Evolutionary conservation across 2,888 invertebrate species (phyloP), one percentile per base, ranked within the genome.

Genomic region (Aphidius colemani): DNA sequence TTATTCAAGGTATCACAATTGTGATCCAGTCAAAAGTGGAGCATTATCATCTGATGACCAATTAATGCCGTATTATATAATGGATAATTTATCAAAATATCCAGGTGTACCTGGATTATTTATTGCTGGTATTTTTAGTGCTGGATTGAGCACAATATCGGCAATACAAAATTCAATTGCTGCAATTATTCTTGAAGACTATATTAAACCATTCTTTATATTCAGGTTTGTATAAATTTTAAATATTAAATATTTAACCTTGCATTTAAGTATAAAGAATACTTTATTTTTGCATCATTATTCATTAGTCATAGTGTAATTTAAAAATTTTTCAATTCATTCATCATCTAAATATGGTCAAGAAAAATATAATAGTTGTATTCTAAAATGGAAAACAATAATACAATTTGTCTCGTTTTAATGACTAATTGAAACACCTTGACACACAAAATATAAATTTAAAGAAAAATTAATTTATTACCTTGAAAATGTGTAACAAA

Each of bases 81-180:
- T 91, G 64, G 89, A 91, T 71, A 88, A 87, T 0, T 88, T 95
- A 88, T 87, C 77, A 40, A 64, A 51, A 59, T 75, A 74, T 68
- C 77, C 77, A 10, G 77, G 77, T 53, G 69, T 77, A 39, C 74
- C 77, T 1, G 77, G 77, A 40, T 74, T 77, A 50, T 77, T 77
- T 63, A 71, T 76, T 39, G 77, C 77, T 0, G 77, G 77, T 10
- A 91, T 96, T 66, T 95, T 96, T 80, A 94, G 94, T 74, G 96
- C 95, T 0, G 93, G 95, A 1, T 84, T 96, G 8, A 96, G 96
- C 51, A 95, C 96, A 0, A 90, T 97, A 66, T 96, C 96, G 0
- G 95, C 96, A 0, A 89, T 95, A 3, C 88, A 96, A 66, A 96
- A 95, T 76, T 93, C 96, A 1, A 84, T 97, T 46, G 91, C 96